These are phyloP conservation scores for Hyles vespertilio DNA, from an alignment of 1,140 invertebrate species.

Conservation along the genomic window DNA sequence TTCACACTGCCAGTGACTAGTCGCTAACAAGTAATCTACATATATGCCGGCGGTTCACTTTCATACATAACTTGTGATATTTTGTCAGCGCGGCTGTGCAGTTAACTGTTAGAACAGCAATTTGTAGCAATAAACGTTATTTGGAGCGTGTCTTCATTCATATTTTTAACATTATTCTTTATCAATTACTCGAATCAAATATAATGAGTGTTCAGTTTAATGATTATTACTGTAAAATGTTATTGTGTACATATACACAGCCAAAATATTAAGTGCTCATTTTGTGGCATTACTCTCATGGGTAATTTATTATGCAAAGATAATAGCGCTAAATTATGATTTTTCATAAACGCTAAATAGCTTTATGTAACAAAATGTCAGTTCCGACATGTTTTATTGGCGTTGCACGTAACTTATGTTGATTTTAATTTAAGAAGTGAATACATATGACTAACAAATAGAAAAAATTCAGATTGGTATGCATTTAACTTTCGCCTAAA, in stretches of 20 bases:
- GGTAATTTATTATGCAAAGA: conserved; percentile 23
- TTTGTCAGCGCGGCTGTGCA: conserved; percentile 18
- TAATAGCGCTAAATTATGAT: conserved; percentile 22
- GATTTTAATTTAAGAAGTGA: no score
- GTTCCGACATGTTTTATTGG: conserved; percentile 3
- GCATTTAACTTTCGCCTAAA: no score
- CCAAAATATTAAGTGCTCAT: conserved; percentile 4
- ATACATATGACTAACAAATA: no score
- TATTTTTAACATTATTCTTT: conserved; percentile 41
- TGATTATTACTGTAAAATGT: conserved; percentile 13
- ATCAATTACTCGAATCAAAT: conserved; percentile 32
- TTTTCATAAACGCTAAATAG: conserved; percentile 10
- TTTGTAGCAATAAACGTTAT: conserved; percentile 44
- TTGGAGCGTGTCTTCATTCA: conserved; percentile 44
- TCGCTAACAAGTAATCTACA: not conserved
- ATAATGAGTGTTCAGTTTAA: conserved; percentile 14
- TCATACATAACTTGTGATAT: conserved; percentile 10
- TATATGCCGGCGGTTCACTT: conserved; percentile 9
- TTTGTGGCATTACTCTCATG: conserved; percentile 10
- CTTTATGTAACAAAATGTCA: no score
- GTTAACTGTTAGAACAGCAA: conserved; percentile 38
- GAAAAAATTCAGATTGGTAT: no score
- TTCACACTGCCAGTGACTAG: no score
- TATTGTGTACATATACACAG: conserved; percentile 4
- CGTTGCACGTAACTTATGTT: no score